Conservation (phyloP, 2,797 vertebrate species). For the Acrocephalus scirpaceus region DNA sequence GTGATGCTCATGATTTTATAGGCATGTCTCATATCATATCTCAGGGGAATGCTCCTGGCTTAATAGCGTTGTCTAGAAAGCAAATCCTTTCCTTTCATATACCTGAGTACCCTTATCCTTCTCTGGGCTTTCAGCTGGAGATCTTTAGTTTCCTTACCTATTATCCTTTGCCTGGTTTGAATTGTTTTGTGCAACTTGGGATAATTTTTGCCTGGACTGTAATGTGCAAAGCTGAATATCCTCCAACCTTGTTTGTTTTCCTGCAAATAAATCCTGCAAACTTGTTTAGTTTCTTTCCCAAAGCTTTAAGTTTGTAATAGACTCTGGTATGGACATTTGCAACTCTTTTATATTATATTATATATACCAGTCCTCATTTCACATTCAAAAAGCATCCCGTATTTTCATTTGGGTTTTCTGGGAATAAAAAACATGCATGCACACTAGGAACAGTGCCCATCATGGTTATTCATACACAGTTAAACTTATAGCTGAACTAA, state of each 20-base stretch:
- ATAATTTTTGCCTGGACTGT: background rate
- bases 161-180: background rate
- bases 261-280: background rate
- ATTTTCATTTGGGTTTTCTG: background rate
- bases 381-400: background rate
- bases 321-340: background rate
- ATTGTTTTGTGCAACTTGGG: background rate
- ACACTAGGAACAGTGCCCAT: background rate
- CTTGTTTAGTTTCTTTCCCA: background rate
- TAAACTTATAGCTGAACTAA: background rate
- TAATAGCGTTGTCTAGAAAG: background rate
- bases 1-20: background rate
- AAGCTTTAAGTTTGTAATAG: background rate
- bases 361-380: background rate
- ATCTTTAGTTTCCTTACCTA: background rate
- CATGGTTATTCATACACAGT: background rate
- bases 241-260: background rate
- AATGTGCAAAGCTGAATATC: background rate
- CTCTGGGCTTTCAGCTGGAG: background rate
- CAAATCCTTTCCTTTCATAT: background rate
- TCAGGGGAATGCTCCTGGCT: background rate
- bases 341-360: background rate
- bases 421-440: background rate
- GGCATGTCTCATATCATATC: background rate
- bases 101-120: background rate